These are phyloP conservation scores for Xanthia togata DNA, from an alignment of 2,888 invertebrate species.

Conservation along the genomic window DNA sequence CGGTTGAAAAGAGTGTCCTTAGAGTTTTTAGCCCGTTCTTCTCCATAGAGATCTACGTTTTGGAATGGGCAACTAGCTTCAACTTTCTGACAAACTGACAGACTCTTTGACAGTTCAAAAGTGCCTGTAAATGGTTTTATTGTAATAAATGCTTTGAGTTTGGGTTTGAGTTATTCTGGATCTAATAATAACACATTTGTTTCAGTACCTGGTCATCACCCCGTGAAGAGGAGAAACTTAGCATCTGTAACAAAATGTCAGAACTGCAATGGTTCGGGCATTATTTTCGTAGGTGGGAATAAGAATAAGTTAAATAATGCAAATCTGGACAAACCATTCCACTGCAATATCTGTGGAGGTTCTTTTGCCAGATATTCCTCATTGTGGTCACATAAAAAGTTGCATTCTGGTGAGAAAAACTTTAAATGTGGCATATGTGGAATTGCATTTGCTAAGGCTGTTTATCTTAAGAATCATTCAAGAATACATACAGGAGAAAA, in stretches of 20 bases:
- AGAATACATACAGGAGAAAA: conserved; percentile 95
- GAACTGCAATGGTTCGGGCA: conserved; percentile 96
- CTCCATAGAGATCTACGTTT: no score
- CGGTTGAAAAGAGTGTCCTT: no score
- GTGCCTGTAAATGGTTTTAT: no score
- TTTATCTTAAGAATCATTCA: conserved; percentile 97
- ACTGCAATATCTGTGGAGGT: conserved; percentile 96
- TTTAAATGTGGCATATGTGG: conserved; percentile 97
- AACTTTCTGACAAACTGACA: no score
- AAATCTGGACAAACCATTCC: conserved; percentile 95
- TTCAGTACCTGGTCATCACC: conserved; percentile 92
- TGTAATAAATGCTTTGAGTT: no score
- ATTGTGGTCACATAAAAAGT: conserved; percentile 96
- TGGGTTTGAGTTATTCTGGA: no score
- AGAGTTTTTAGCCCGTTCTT: no score
- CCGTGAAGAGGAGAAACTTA: conserved; percentile 95
- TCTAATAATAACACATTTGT: conserved; percentile 19
- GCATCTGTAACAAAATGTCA: conserved; percentile 96
- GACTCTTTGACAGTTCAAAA: no score
- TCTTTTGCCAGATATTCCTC: conserved; percentile 96
- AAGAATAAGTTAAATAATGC: conserved; percentile 91
- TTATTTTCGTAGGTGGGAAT: conserved; percentile 94
- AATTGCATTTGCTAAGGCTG: conserved; percentile 96
- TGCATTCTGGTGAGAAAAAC: conserved; percentile 95
- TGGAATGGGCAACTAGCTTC: no score